Percentiles rank a stretch among this genome's conserved stretches.
Evolutionary conservation across 2,797 vertebrate genomes (phyloP).

Genomic region (Neosilurus mollespiculum): DNA sequence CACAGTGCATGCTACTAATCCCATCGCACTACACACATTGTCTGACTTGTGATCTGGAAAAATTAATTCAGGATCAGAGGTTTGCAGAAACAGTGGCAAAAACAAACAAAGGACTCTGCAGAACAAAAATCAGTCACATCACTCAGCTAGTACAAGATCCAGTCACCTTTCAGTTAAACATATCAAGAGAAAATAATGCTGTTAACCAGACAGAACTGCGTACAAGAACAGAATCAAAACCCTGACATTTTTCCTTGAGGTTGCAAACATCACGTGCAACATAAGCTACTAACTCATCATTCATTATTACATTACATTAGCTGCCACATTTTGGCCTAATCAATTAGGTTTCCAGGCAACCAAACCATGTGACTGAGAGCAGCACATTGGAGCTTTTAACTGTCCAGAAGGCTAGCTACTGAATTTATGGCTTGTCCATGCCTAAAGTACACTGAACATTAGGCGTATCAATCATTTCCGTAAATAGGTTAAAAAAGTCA

Average conservation of each 20-base stretch:
- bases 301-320: background rate
- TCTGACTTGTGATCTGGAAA: too few species aligned
- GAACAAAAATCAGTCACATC: background rate
- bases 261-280: background rate
- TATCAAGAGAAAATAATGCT: background rate
- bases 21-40: background rate
- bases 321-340: conserved; percentile 12
- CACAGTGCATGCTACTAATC: background rate
- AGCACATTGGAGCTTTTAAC: background rate
- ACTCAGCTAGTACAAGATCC: background rate
- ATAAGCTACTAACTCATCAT: background rate
- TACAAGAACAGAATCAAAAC: background rate
- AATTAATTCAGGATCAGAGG: background rate
- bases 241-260: background rate
- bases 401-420: background rate
- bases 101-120: background rate
- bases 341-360: background rate
- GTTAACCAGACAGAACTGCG: background rate
- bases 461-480: background rate
- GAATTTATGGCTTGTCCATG: background rate
- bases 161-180: background rate
- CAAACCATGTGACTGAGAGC: background rate
- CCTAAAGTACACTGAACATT: background rate
- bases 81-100: background rate
- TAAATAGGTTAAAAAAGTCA: background rate